These are phyloP conservation scores for Reinhardtius hippoglossoides DNA, from an alignment of 2,113 vertebrate genomes.

Conservation along the genomic window DNA sequence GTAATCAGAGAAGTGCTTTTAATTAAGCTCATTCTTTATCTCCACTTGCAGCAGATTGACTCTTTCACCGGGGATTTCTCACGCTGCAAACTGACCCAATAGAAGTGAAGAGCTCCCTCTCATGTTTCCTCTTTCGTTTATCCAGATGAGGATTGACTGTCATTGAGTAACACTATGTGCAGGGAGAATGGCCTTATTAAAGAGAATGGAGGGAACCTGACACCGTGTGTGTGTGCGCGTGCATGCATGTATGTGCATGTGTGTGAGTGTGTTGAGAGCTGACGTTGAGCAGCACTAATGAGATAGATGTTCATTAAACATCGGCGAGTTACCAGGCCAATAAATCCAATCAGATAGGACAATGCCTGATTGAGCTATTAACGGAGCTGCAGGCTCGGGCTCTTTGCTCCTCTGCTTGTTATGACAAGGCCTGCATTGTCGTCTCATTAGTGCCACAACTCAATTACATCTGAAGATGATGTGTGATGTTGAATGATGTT, in stretches of 20 bases:
- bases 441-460: conserved; percentile 66
- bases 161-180: conserved; percentile 65
- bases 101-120: conserved; percentile 47
- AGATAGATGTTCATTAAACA: conserved; percentile 82
- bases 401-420: conserved; percentile 63
- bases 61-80: conserved; percentile 56
- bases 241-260: conserved; percentile 28
- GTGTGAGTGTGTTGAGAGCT: conserved; percentile 43
- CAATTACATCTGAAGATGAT: conserved; percentile 65
- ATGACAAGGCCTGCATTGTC: conserved; percentile 64
- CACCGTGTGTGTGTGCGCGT: conserved; percentile 24
- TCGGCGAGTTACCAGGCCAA: conserved; percentile 67
- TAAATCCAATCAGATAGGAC: conserved; percentile 78
- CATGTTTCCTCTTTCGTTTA: conserved; percentile 67
- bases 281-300: conserved; percentile 75
- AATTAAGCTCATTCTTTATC: conserved; percentile 67
- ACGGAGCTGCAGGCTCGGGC: conserved; percentile 51
- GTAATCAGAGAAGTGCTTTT: conserved; percentile 60
- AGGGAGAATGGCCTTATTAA: conserved; percentile 71
- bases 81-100: conserved; percentile 25
- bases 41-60: conserved; percentile 46
- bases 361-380: conserved; percentile 77
- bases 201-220: conserved; percentile 52
- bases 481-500: conserved; percentile 55
- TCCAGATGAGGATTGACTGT: conserved; percentile 72